phyloP scores from a whole-genome alignment of 2,113 vertebrate genomes.

The Butorides virescens region DNA sequence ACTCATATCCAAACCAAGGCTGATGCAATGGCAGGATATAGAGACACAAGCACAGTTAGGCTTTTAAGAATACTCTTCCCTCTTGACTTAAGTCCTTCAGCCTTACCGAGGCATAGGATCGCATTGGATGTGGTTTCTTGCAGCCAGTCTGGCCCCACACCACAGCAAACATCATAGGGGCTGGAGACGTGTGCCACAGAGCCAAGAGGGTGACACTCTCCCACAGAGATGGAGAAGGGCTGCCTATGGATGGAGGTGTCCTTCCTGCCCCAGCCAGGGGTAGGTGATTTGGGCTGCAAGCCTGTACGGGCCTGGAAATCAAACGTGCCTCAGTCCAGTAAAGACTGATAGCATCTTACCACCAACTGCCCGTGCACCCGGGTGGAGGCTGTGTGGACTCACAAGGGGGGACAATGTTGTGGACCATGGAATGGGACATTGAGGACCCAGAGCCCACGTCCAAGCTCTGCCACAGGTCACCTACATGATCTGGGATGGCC shows the following conservation, averaged over 20 bases:
- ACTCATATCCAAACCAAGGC: not conserved
- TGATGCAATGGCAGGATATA: not conserved
- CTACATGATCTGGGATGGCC: not conserved
- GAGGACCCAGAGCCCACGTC: not conserved
- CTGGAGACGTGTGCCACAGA: not conserved
- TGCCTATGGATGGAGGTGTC: not conserved
- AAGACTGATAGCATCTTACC: not conserved
- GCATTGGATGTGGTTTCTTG: not conserved
- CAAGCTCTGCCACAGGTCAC: not conserved
- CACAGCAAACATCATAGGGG: not conserved
- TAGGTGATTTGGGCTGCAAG: not conserved
- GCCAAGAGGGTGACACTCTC: not conserved
- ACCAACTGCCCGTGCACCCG: not conserved
- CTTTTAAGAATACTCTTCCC: not conserved
- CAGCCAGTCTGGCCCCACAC: not conserved
- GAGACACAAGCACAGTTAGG: not conserved
- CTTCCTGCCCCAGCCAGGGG: not conserved
- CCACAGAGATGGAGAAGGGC: not conserved
- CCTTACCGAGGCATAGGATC: not conserved
- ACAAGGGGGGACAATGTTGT: not conserved
- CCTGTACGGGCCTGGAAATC: not conserved
- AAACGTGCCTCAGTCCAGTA: not conserved
- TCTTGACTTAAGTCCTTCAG: not conserved
- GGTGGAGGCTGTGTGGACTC: not conserved
- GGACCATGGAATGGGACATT: not conserved